phyloP scores from a whole-genome alignment of 2,113 vertebrate genomes.

The Stictonetta naevosa region DNA sequence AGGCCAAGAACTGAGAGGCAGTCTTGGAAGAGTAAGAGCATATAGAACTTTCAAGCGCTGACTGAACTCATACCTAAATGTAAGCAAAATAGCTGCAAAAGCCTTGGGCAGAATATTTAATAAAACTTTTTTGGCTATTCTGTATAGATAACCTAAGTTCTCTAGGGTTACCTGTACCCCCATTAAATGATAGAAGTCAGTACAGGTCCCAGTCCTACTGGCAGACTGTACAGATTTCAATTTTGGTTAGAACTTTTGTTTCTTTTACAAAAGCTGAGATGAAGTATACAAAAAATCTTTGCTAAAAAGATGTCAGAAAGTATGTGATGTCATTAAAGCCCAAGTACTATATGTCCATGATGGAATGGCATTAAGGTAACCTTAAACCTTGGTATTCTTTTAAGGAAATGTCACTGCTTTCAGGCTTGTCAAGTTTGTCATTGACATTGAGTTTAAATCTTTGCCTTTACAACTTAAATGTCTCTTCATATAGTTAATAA shows the following conservation, averaged over 20 bases:
- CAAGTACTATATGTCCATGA: background rate
- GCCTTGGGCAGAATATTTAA: background rate
- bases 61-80: background rate
- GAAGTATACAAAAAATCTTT: background rate
- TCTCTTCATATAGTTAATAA: background rate
- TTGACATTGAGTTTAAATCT: background rate
- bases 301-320: background rate
- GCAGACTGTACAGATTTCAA: background rate
- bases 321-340: background rate
- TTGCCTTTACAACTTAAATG: background rate
- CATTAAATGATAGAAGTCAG: background rate
- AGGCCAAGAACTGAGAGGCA: background rate
- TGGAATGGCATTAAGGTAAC: background rate
- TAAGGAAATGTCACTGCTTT: conserved; percentile 12
- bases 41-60: background rate
- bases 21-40: background rate
- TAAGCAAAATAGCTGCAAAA: background rate
- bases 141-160: background rate
- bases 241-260: background rate
- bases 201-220: background rate
- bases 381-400: background rate
- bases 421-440: background rate
- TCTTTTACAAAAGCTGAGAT: background rate
- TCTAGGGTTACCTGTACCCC: background rate
- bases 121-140: background rate